Conservation (phyloP, 2,797 vertebrate genomes). For the Neoniphon sammara region DNA sequence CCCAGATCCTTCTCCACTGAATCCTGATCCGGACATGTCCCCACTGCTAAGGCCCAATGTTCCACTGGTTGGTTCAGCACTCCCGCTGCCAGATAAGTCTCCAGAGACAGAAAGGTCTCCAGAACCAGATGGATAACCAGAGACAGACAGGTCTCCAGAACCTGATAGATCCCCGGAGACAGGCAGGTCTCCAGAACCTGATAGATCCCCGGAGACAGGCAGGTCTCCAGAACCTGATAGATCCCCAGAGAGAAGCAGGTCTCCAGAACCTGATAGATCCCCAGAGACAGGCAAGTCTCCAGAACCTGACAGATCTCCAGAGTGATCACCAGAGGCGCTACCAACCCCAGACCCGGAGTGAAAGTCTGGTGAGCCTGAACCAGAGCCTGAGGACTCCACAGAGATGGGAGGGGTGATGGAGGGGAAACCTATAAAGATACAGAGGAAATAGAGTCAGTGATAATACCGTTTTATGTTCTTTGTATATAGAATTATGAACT, state of each 20-base stretch:
- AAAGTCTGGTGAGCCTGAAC: conserved; percentile 63
- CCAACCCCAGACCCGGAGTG: conserved; percentile 46
- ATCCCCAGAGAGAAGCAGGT: background rate
- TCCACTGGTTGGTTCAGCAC: conserved; percentile 46
- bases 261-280: conserved; percentile 18
- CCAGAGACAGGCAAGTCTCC: background rate
- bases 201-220: background rate
- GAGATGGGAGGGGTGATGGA: conserved; percentile 76
- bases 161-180: conserved; percentile 25
- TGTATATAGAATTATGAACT: background rate
- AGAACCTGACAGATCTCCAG: conserved; percentile 13
- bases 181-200: conserved; percentile 40
- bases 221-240: conserved; percentile 13
- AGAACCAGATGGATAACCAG: conserved; percentile 13
- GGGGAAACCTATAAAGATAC: conserved; percentile 74
- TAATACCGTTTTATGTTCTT: background rate
- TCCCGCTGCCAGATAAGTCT: conserved; percentile 36
- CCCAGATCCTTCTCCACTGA: conserved; percentile 64
- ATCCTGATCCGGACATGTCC: conserved; percentile 73
- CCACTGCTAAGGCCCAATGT: conserved; percentile 39
- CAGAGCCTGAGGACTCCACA: conserved; percentile 69
- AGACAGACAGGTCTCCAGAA: conserved; percentile 34
- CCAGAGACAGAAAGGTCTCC: conserved; percentile 33
- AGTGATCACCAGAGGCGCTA: conserved; percentile 32
- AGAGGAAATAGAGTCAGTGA: conserved; percentile 27